Percentiles rank a stretch among this genome's conserved stretches.
phyloP scores from a whole-genome alignment of 2,113 vertebrate genomes.

The Stomatorhinus ivindoensis region DNA sequence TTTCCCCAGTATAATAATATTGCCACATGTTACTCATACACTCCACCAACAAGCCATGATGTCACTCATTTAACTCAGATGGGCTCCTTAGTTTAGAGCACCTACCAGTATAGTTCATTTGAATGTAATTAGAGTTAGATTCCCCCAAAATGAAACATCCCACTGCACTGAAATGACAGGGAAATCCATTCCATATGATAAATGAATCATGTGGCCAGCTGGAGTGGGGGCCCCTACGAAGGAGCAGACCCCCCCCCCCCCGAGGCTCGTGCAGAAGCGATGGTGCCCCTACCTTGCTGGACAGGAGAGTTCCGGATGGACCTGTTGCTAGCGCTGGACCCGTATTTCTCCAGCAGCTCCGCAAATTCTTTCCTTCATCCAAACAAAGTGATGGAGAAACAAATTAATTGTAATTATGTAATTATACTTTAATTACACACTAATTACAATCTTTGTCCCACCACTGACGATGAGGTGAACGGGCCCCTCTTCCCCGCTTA shows the following conservation, averaged over 20 bases:
- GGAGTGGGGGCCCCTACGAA: background rate
- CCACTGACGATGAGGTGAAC: background rate
- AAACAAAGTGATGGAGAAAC: conserved; percentile 23
- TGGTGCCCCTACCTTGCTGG: conserved; percentile 58
- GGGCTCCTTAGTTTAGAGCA: background rate
- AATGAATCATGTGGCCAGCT: background rate
- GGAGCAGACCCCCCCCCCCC: background rate
- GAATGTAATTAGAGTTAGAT: background rate
- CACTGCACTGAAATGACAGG: background rate
- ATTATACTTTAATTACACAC: background rate
- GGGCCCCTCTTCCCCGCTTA: background rate
- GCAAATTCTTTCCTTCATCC: conserved; percentile 69
- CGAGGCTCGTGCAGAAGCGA: background rate
- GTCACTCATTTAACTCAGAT: background rate
- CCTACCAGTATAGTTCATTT: background rate
- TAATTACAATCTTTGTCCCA: background rate
- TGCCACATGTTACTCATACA: background rate
- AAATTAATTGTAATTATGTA: background rate
- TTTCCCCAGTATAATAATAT: background rate
- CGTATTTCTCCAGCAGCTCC: conserved; percentile 77
- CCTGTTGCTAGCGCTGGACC: conserved; percentile 69
- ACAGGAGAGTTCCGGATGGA: conserved; percentile 72
- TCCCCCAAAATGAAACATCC: background rate
- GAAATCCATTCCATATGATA: background rate
- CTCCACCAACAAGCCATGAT: background rate